Conservation (phyloP, 2,797 vertebrate genomes). For the Sciurus carolinensis region DNA sequence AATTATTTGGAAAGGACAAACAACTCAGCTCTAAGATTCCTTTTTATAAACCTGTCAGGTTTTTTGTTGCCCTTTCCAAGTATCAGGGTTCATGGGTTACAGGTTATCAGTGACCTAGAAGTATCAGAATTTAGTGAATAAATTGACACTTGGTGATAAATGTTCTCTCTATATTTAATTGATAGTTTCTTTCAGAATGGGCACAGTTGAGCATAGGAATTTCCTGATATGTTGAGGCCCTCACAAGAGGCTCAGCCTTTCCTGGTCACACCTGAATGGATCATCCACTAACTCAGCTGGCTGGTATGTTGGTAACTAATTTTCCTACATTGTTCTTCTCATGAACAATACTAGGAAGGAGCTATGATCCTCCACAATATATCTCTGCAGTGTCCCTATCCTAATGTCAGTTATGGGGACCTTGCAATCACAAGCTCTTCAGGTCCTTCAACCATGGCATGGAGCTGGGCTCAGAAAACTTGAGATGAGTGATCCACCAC, state of each 20-base stretch:
- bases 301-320: neutral
- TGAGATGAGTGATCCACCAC: neutral
- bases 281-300: neutral
- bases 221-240: neutral
- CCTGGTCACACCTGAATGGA: neutral
- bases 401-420: neutral
- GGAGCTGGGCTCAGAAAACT: neutral
- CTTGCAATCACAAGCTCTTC: neutral
- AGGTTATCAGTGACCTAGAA: neutral
- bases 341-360: neutral
- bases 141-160: neutral
- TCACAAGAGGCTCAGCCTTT: neutral
- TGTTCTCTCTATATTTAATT: neutral
- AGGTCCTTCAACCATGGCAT: neutral
- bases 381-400: neutral
- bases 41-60: neutral
- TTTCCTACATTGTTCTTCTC: neutral
- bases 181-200: neutral
- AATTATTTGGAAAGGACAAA: neutral
- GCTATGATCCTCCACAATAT: neutral
- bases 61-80: neutral
- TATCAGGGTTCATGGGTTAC: neutral
- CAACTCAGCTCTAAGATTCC: neutral
- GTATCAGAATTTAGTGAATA: neutral
- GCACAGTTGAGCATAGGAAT: neutral